Percentiles rank a stretch among this genome's conserved stretches.
These are phyloP conservation scores for Odontomyia ornata DNA, from an alignment of 2,888 invertebrate genomes.

Conservation along the genomic window DNA sequence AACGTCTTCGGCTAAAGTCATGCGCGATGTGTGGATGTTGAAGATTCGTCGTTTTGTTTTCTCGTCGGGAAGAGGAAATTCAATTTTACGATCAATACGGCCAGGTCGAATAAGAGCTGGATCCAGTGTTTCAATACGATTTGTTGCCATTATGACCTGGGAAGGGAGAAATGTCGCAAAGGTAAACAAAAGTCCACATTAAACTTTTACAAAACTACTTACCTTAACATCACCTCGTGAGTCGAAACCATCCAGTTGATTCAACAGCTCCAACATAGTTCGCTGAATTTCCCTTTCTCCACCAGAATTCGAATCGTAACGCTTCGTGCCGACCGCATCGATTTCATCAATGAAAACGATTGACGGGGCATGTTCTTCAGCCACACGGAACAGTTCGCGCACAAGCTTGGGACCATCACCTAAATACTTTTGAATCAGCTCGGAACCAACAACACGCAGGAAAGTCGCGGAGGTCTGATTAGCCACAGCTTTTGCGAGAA, in stretches of 20 bases:
- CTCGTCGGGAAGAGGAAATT: slow-evolving; percentile 98
- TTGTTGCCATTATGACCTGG: slow-evolving; percentile 97
- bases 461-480: slow-evolving; percentile 99
- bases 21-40: slow-evolving; percentile 97
- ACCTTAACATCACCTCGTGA: slow-evolving; percentile 96
- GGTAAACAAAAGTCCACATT: background rate
- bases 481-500: slow-evolving; percentile 98
- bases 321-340: slow-evolving; percentile 98
- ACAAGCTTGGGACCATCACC: slow-evolving; percentile 99
- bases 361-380: slow-evolving; percentile 98
- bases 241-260: slow-evolving; percentile 98
- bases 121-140: slow-evolving; percentile 97
- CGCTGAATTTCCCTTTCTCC: slow-evolving; percentile 99
- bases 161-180: background rate
- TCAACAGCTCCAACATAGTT: slow-evolving; percentile 98
- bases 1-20: slow-evolving; percentile 97
- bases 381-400: slow-evolving; percentile 97
- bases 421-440: slow-evolving; percentile 98
- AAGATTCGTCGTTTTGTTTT: slow-evolving; percentile 97
- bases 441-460: slow-evolving; percentile 98
- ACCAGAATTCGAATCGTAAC: slow-evolving; percentile 99
- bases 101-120: slow-evolving; percentile 98
- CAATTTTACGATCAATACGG: slow-evolving; percentile 98
- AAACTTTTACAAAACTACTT: slow-evolving; percentile 50
- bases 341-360: slow-evolving; percentile 99